Evolutionary conservation across 2,113 vertebrate species (phyloP).

Genomic region (Leptodactylus fuscus): DNA sequence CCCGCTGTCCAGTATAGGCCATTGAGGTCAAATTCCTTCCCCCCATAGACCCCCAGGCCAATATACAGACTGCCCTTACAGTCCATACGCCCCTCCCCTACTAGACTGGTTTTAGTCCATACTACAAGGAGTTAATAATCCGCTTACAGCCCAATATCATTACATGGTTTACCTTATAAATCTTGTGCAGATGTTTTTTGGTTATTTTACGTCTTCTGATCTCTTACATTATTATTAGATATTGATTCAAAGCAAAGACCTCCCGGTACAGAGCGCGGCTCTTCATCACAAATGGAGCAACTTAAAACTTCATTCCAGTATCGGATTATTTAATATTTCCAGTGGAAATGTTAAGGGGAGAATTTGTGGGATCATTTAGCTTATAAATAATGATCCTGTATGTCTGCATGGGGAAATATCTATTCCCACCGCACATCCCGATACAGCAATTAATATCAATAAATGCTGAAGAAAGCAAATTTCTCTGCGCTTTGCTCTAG

Average conservation of each 20-base stretch:
- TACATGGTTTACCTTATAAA: neutral
- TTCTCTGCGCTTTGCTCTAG: slow-evolving; percentile 64
- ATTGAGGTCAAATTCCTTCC: no score
- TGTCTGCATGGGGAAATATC: slow-evolving; percentile 75
- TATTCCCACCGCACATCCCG: slow-evolving; percentile 77
- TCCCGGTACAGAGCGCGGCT: neutral
- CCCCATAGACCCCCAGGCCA: no score
- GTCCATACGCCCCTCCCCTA: no score
- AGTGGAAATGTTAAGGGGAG: slow-evolving; percentile 76
- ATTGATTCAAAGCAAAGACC: neutral
- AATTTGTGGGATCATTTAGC: slow-evolving; percentile 79
- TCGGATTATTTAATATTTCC: slow-evolving; percentile 68
- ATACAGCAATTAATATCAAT: slow-evolving; percentile 82
- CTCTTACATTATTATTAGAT: neutral
- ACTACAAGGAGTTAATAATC: no score
- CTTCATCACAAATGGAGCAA: slow-evolving; percentile 12
- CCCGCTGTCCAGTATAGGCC: no score
- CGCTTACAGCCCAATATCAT: no score
- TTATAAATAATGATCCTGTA: slow-evolving; percentile 80
- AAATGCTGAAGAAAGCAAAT: slow-evolving; percentile 79
- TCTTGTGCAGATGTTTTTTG: neutral
- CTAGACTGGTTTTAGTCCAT: no score
- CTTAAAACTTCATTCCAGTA: slow-evolving; percentile 17
- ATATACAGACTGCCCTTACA: no score
- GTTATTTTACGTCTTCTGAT: no score